These are phyloP conservation scores for Mesorhabditis spiculigera DNA, from an alignment of 2,888 invertebrate species.

Conservation along the genomic window DNA sequence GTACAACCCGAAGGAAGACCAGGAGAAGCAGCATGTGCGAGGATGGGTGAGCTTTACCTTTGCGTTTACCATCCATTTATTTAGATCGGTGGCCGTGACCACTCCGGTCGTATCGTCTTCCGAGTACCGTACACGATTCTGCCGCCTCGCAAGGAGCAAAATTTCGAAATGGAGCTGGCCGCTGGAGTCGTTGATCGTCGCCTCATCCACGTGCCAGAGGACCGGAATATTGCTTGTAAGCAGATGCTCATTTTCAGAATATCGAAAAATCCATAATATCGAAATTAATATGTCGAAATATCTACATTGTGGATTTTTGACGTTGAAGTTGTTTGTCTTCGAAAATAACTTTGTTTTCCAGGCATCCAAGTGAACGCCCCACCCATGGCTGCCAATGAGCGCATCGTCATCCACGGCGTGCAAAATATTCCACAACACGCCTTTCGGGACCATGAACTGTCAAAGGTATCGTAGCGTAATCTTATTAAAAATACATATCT, in stretches of 20 bases:
- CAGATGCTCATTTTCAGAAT: not conserved
- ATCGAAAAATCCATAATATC: not conserved
- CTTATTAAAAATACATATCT: not conserved
- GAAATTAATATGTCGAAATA: not conserved
- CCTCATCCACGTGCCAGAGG: not conserved
- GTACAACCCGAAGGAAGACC: not conserved
- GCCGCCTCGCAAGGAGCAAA: not conserved
- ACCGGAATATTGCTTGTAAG: not conserved
- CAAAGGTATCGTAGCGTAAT: not conserved
- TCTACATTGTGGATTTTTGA: not conserved
- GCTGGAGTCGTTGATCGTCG: not conserved
- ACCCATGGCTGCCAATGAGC: not conserved
- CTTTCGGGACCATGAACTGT: not conserved
- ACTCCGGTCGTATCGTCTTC: not conserved
- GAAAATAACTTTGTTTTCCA: not conserved
- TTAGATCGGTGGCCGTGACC: not conserved
- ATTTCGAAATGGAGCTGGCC: not conserved
- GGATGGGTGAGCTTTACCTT: not conserved
- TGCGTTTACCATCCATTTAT: not conserved
- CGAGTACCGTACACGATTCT: slow-evolving; percentile 4
- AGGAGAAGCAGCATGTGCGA: not conserved
- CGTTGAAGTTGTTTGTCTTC: too few relatives aligned
- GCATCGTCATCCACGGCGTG: not conserved
- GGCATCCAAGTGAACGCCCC: slow-evolving; percentile 2
- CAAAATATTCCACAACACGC: not conserved